Conservation (phyloP, 2,888 invertebrate species). For the Cheilosia grossa region DNA sequence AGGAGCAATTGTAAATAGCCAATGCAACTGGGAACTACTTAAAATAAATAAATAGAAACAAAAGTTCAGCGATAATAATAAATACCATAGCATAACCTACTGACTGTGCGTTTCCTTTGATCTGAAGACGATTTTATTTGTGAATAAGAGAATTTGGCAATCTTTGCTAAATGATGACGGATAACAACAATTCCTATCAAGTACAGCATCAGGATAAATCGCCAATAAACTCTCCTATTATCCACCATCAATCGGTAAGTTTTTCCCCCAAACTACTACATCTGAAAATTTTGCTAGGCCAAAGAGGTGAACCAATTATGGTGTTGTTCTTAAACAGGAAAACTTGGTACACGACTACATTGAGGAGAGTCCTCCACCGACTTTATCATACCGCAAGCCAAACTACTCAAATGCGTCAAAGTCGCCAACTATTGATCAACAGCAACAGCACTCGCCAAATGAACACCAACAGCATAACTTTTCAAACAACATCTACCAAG, state of each 20-base stretch:
- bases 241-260: slow-evolving; percentile 63
- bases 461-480: slow-evolving; percentile 57
- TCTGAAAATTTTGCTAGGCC: neutral
- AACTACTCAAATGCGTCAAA: slow-evolving; percentile 51
- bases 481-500: slow-evolving; percentile 56
- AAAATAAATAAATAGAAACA: neutral
- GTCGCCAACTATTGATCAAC: slow-evolving; percentile 48
- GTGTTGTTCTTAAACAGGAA: slow-evolving; percentile 63
- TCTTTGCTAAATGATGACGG: slow-evolving; percentile 67
- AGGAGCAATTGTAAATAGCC: neutral
- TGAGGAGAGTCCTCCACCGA: slow-evolving; percentile 56
- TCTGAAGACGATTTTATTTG: neutral
- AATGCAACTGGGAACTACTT: neutral
- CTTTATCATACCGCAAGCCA: slow-evolving; percentile 51
- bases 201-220: slow-evolving; percentile 64
- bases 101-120: neutral
- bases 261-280: neutral
- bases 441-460: slow-evolving; percentile 60
- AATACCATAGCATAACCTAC: neutral
- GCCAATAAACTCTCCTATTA: slow-evolving; percentile 42
- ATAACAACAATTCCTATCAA: slow-evolving; percentile 65
- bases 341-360: slow-evolving; percentile 57
- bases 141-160: neutral
- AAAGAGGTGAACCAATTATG: neutral
- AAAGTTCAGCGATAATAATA: neutral